Conservation (phyloP, 1,140 invertebrate genomes). For the Apis cerana region DNA sequence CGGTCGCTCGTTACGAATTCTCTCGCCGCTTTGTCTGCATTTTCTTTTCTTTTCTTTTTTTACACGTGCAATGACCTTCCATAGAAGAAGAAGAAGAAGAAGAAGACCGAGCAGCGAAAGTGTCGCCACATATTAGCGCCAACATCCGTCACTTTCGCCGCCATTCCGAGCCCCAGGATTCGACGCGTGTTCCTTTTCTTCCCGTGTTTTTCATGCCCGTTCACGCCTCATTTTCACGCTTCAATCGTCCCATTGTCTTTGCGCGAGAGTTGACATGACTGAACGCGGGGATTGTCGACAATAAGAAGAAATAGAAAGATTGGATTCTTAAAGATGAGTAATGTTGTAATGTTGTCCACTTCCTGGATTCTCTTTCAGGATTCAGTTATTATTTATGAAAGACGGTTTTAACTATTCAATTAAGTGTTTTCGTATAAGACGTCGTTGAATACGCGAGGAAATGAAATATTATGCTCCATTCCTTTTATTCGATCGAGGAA, state of each 20-base stretch:
- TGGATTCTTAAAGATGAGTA: too few relatives aligned
- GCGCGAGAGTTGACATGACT: not conserved
- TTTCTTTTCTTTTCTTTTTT: constrained; percentile 38
- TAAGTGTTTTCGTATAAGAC: too few relatives aligned
- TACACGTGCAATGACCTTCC: constrained; percentile 64
- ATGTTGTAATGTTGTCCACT: too few relatives aligned
- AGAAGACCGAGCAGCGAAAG: constrained; percentile 51
- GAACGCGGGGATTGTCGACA: not conserved
- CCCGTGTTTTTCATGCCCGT: not conserved
- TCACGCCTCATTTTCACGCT: not conserved
- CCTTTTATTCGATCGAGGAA: too few relatives aligned
- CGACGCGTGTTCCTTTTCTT: not conserved
- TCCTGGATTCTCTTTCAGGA: too few relatives aligned
- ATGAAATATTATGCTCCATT: too few relatives aligned
- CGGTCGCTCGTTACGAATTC: constrained; percentile 60
- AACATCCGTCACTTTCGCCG: constrained; percentile 55
- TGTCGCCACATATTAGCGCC: constrained; percentile 38
- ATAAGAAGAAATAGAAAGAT: not conserved
- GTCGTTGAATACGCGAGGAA: too few relatives aligned
- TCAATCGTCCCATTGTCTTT: constrained; percentile 1
- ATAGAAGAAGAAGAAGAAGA: constrained; percentile 26
- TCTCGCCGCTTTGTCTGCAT: constrained; percentile 47
- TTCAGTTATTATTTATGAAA: too few relatives aligned
- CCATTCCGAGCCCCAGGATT: constrained; percentile 41
- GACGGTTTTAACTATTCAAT: too few relatives aligned